A percentile compares a stretch with the other conserved stretches of the same genome.
phyloP scores from a whole-genome alignment of 2,888 invertebrate species.

The Minunthozetes semirufus region DNA sequence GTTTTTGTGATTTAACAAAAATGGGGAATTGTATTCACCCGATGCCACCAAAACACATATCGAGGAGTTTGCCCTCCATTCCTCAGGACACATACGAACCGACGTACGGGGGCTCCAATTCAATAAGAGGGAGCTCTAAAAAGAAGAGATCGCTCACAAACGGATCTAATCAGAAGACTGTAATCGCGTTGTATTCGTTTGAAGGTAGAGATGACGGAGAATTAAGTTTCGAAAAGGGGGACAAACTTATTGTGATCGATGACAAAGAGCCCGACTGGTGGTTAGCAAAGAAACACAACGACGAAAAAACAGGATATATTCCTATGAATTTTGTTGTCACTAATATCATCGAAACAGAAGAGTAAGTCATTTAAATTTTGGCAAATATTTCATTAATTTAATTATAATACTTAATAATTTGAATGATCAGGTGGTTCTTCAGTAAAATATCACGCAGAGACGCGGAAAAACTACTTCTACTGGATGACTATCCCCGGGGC shows the following conservation, averaged over 20 bases:
- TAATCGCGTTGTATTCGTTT: conserved; percentile 32
- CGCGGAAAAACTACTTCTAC: conserved; percentile 83
- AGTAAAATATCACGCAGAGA: conserved; percentile 92
- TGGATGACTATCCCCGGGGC: conserved; percentile 81
- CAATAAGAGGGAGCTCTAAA: too few relatives aligned
- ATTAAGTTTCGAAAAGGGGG: conserved; percentile 33
- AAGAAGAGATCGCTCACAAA: not conserved
- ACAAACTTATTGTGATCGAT: conserved; percentile 25
- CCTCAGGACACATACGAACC: too few relatives aligned
- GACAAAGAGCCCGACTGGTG: conserved; percentile 34
- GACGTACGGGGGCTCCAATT: too few relatives aligned
- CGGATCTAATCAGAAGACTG: not conserved
- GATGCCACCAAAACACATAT: too few relatives aligned
- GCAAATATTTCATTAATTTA: not conserved
- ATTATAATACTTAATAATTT: not conserved
- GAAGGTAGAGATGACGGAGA: conserved; percentile 28
- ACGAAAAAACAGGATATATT: conserved; percentile 22
- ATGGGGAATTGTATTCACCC: too few relatives aligned
- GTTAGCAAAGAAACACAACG: not conserved
- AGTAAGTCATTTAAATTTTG: not conserved
- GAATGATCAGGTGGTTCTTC: conserved; percentile 73
- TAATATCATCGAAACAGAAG: conserved; percentile 28
- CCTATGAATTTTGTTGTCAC: conserved; percentile 30
- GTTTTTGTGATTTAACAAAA: too few relatives aligned
- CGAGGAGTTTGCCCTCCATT: too few relatives aligned